These are phyloP conservation scores for Macrocentrus cingulum DNA, from an alignment of 1,140 invertebrate species.

Conservation along the genomic window DNA sequence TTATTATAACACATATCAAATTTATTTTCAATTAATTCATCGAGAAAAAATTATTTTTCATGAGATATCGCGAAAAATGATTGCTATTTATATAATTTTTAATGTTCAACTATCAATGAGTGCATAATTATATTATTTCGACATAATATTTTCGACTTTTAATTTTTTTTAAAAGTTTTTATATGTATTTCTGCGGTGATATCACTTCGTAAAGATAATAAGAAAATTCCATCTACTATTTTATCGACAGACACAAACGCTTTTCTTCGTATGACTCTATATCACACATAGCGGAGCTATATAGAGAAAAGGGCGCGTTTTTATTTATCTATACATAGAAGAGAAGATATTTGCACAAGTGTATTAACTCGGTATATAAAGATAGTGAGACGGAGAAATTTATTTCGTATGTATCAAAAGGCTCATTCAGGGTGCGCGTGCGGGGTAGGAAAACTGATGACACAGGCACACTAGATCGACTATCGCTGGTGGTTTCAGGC, in stretches of 20 bases:
- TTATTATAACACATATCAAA: no score
- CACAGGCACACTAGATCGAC: no score
- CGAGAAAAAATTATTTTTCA: no score
- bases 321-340: no score
- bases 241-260: slow-evolving; percentile 1
- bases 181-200: slow-evolving; percentile 9
- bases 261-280: slow-evolving; percentile 8
- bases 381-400: background rate
- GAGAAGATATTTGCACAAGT: no score
- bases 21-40: no score
- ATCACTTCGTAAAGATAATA: slow-evolving; percentile 15
- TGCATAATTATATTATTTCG: no score
- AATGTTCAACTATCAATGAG: no score
- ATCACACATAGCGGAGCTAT: background rate
- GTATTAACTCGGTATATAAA: background rate
- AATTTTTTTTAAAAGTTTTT: no score
- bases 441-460: background rate
- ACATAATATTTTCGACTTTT: no score
- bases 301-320: background rate
- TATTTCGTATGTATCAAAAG: background rate
- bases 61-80: no score
- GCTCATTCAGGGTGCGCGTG: background rate
- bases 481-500: background rate
- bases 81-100: no score
- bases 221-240: slow-evolving; percentile 21